phyloP scores from a whole-genome alignment of 1,140 invertebrate species.

The Brachionus paranguensis region DNA sequence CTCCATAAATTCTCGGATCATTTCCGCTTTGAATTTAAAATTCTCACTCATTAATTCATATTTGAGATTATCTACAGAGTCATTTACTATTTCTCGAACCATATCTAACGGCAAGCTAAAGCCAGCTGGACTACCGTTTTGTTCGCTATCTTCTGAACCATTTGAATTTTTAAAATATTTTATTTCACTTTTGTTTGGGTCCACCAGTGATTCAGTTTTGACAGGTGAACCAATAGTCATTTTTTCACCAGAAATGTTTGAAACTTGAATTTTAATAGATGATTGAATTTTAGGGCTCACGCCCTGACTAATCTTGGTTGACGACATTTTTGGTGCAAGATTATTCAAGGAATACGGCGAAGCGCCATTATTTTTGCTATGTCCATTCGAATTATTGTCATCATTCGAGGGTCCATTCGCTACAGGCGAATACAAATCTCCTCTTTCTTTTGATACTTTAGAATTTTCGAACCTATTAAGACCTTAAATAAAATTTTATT shows the following conservation, averaged over 20 bases:
- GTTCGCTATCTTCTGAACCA: neutral
- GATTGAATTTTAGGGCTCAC: slow-evolving; percentile 9
- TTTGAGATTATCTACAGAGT: neutral
- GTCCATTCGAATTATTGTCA: neutral
- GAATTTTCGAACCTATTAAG: neutral
- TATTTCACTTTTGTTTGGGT: no score
- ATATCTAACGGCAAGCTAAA: neutral
- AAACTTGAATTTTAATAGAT: neutral
- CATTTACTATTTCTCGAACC: slow-evolving; percentile 28
- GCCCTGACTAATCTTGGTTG: neutral
- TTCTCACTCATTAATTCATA: slow-evolving; percentile 38
- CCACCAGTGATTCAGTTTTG: neutral
- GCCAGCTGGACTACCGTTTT: neutral
- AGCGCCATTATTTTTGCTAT: neutral
- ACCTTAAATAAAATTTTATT: neutral
- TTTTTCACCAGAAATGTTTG: neutral
- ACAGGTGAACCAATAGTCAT: neutral
- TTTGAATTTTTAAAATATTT: neutral
- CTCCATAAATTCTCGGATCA: neutral
- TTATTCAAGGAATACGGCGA: neutral
- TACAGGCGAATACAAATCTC: neutral
- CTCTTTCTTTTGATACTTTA: slow-evolving; percentile 14
- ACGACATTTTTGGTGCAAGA: neutral
- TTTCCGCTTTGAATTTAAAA: slow-evolving; percentile 39
- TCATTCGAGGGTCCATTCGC: neutral